phyloP scores from a whole-genome alignment of 2,888 invertebrate genomes.

The Elysia crispata region DNA sequence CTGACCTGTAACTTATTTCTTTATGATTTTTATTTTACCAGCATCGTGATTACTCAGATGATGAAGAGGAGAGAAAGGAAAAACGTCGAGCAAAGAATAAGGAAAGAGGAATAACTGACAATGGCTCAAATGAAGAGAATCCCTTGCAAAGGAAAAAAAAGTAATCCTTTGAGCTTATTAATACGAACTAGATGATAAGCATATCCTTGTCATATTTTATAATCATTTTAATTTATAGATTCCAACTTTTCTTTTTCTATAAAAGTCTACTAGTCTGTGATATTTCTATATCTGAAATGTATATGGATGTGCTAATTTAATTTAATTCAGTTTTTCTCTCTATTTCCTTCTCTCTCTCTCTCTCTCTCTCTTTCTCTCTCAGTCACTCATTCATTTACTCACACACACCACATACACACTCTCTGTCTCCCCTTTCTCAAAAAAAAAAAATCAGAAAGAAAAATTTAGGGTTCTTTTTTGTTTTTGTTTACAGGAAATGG shows the following conservation, averaged over 20 bases:
- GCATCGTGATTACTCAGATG: slow-evolving; percentile 90
- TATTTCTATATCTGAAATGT: too few relatives aligned
- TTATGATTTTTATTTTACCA: slow-evolving; percentile 47
- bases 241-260: too few relatives aligned
- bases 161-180: too few relatives aligned
- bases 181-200: neutral
- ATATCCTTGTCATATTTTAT: neutral
- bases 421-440: too few relatives aligned
- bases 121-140: neutral
- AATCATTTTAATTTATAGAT: too few relatives aligned
- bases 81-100: slow-evolving; percentile 17
- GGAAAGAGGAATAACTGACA: neutral
- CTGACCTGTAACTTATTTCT: neutral
- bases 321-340: too few relatives aligned
- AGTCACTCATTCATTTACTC: neutral
- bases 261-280: too few relatives aligned
- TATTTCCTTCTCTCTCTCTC: slow-evolving; percentile 25
- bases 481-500: too few relatives aligned
- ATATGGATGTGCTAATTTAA: too few relatives aligned
- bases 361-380: slow-evolving; percentile 27
- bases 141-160: too few relatives aligned
- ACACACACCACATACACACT: too few relatives aligned
- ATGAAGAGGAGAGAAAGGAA: slow-evolving; percentile 85
- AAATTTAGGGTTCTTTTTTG: neutral
- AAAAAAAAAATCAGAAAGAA: neutral